phyloP scores from a whole-genome alignment of 2,797 vertebrate species.

The Parauchenoglanis ngamensis region DNA sequence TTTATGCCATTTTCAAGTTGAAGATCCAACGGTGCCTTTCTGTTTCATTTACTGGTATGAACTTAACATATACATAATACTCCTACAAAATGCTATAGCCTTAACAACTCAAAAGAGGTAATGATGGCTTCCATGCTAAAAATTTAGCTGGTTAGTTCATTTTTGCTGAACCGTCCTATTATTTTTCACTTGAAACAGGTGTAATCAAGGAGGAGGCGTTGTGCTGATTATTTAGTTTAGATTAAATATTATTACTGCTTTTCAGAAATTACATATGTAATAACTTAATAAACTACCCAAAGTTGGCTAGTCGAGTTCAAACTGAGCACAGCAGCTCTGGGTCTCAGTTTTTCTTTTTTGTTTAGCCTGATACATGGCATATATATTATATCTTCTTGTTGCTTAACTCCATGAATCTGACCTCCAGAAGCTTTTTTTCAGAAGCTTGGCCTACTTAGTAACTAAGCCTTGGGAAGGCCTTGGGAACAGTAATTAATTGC shows the following conservation, averaged over 20 bases:
- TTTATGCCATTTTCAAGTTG: not conserved
- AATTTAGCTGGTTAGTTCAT: not conserved
- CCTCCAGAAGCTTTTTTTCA: not conserved
- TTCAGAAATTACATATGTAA: not conserved
- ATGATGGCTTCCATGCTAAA: not conserved
- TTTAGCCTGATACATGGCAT: constrained; percentile 2
- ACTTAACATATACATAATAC: not conserved
- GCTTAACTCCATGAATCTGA: not conserved
- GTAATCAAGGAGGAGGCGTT: not conserved
- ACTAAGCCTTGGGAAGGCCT: not conserved
- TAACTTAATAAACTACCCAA: not conserved
- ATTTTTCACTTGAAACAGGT: not conserved
- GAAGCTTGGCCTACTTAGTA: not conserved
- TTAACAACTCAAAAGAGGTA: not conserved
- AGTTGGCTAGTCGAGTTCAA: not conserved
- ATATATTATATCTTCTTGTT: not conserved
- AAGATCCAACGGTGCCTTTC: not conserved
- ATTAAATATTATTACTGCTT: not conserved
- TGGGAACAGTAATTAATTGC: constrained; percentile 10
- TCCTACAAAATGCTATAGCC: not conserved
- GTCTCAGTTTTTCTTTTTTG: not conserved
- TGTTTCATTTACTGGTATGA: not conserved
- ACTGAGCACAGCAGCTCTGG: not conserved
- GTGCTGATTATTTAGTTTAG: not conserved
- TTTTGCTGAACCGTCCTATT: not conserved